phyloP scores from a whole-genome alignment of 2,888 invertebrate species.

The Meteorus cinctellus region DNA sequence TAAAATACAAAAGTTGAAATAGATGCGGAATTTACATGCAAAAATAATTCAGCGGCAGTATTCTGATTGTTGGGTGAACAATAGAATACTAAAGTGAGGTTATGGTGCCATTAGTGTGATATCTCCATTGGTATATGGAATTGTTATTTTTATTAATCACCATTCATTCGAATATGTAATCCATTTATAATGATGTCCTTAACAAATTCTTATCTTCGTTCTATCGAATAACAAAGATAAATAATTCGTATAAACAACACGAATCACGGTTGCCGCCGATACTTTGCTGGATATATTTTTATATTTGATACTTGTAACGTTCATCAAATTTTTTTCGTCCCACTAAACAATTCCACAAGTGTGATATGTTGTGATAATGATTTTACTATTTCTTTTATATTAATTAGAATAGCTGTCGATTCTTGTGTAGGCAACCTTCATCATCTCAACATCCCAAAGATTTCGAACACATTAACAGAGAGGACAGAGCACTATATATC shows the following conservation, averaged over 20 bases:
- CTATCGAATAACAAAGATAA: not conserved
- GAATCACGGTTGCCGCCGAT: not conserved
- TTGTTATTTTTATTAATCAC: not conserved
- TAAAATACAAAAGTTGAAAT: not conserved
- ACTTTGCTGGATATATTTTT: not conserved
- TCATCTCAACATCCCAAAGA: not conserved
- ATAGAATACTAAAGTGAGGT: not conserved
- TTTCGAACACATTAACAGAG: not conserved
- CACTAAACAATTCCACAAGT: not conserved
- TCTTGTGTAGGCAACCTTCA: not conserved
- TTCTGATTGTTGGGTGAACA: not conserved
- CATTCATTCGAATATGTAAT: not conserved
- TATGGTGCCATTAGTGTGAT: not conserved
- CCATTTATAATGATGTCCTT: not conserved
- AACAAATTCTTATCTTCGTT: not conserved
- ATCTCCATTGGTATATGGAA: not conserved
- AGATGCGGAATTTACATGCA: not conserved
- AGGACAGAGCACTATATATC: not conserved
- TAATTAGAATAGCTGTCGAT: not conserved
- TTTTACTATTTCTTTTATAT: not conserved
- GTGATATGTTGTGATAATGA: not conserved
- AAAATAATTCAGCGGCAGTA: not conserved
- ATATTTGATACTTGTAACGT: not conserved
- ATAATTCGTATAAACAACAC: not conserved
- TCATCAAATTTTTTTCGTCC: not conserved